Base-by-base conservation (phyloP, 2,888 invertebrate genomes). In the Rhyacophila evoluta region DNA sequence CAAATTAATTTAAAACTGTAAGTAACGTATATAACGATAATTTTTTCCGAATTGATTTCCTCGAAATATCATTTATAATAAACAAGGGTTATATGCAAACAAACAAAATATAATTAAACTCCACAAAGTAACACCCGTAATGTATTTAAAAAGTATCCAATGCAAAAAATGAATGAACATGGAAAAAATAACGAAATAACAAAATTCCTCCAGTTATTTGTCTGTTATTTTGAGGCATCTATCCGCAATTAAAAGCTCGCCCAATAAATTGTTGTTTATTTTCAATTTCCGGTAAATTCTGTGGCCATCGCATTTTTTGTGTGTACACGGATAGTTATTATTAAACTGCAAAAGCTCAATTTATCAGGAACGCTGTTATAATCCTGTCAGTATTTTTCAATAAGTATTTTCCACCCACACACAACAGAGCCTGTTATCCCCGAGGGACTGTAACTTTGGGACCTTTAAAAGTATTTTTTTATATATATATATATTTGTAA, bases 311-410 rank as follows among this genome's bases (percentile, higher is more conserved):
- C 25, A 55, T 55, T 55, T 55, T 55, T n/a, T 55, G 5, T 55
- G 55, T 55, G 25, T 55, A 19, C 55, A 55, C 55, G 25, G 55
- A 19, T 19, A 19, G 19, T 55, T 55, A 55, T 55, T 55, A 55
- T 8, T 55, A 19, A 55, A 55, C 55, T 55, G 55, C 55, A 55
- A 55, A 19, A 55, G 55, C 19, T 19, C 55, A 19, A 55, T 55
- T 55, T 55, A 55, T 55, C 55, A 19, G 25, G 25, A 19, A 8
- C 19, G 55, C 10, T 55, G 55, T 55, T 55, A 55, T 25, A 55
- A 55, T 55, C 55, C 55, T 10, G 55, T 39, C 55, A 55, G 25
- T 55, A 55, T 55, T 55, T 55, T 55, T 55, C 55, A 55, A 55
- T 55, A 33, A 33, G 4, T 33, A 55, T 55, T 55, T 55, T 19